A percentile compares a stretch with the other conserved stretches of the same genome.
Conservation (phyloP, 2,888 invertebrate species). For the Himalopsyche kuldschensis region DNA sequence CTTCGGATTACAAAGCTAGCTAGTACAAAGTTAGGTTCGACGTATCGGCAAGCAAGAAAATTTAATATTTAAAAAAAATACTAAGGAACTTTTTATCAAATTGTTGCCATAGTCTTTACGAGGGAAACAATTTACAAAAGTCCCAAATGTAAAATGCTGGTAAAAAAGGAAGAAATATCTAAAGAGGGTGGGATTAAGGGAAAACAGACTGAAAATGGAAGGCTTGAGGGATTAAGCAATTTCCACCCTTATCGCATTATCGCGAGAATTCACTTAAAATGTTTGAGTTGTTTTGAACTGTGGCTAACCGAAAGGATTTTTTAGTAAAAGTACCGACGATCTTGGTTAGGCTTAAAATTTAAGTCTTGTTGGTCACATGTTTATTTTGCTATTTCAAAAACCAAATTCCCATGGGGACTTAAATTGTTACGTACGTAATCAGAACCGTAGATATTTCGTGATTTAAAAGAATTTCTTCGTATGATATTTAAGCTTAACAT, state of each 20-base stretch:
- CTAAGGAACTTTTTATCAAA: background rate
- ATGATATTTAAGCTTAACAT: no score
- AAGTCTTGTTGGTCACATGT: background rate
- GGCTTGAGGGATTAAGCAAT: conserved; percentile 12
- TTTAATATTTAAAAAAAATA: background rate
- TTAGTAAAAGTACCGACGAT: background rate
- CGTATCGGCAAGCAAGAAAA: background rate
- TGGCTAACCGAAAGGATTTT: background rate
- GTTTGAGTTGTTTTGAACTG: conserved; percentile 15
- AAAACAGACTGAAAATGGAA: conserved; percentile 12
- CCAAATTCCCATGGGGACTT: no score
- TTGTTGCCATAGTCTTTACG: background rate
- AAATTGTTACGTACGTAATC: no score
- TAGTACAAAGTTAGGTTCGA: no score
- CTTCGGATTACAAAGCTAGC: no score
- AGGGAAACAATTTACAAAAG: conserved; percentile 1
- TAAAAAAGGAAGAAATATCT: background rate
- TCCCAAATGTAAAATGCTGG: conserved; percentile 2
- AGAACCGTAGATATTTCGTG: no score
- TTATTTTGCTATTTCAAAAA: background rate
- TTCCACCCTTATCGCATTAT: conserved; percentile 16
- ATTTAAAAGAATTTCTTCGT: no score
- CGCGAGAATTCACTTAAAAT: conserved; percentile 13
- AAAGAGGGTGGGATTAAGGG: background rate
- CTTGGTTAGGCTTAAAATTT: background rate